These are phyloP conservation scores for Polia nebulosa DNA, from an alignment of 2,888 invertebrate genomes.

Conservation along the genomic window DNA sequence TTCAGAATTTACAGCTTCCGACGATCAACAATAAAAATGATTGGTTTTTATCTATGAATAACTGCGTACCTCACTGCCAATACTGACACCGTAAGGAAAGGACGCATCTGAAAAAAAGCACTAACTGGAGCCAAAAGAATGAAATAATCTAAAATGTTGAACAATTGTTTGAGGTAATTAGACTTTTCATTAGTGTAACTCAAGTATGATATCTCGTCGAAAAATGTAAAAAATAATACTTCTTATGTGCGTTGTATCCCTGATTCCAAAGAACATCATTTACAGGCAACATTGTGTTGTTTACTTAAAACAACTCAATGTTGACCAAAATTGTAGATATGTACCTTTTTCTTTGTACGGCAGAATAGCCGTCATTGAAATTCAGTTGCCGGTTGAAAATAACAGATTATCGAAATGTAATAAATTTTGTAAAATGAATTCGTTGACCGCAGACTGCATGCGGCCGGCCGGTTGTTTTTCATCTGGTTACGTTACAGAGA, in stretches of 20 bases:
- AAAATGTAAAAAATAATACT: not conserved
- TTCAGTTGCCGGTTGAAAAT: slow-evolving; percentile 72
- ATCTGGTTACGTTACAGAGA: slow-evolving; percentile 66
- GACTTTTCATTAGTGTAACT: not conserved
- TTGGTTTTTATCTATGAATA: slow-evolving; percentile 64
- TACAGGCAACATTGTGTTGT: too few relatives aligned
- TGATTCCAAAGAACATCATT: too few relatives aligned
- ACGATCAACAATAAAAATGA: slow-evolving; percentile 58
- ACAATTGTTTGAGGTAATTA: not conserved
- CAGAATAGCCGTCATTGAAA: slow-evolving; percentile 66
- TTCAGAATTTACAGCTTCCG: slow-evolving; percentile 39
- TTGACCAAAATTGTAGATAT: not conserved
- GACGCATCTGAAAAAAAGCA: not conserved
- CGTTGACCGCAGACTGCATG: slow-evolving; percentile 80
- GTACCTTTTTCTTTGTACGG: not conserved
- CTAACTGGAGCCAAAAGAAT: not conserved
- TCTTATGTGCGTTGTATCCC: not conserved
- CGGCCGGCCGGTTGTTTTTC: slow-evolving; percentile 78
- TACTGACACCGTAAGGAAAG: not conserved
- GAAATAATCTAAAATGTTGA: not conserved
- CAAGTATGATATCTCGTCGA: not conserved
- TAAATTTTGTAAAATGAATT: slow-evolving; percentile 83
- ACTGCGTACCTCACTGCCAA: slow-evolving; percentile 53
- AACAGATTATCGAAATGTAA: slow-evolving; percentile 82
- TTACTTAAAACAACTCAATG: not conserved